These are phyloP conservation scores for Chromobotia macracanthus DNA, from an alignment of 2,797 vertebrate species.

Conservation along the genomic window DNA sequence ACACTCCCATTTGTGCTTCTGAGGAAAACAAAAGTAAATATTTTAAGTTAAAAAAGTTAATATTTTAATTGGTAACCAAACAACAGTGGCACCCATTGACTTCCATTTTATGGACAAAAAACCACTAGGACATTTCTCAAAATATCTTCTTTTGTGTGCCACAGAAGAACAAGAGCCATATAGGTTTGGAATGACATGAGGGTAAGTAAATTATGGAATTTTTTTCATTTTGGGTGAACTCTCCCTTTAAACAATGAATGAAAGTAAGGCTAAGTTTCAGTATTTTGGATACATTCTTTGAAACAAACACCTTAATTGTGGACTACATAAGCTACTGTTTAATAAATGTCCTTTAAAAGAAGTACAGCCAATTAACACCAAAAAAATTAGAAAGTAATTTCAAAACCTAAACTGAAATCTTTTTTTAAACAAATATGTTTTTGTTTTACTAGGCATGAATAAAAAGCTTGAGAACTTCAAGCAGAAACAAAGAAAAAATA, in stretches of 20 bases:
- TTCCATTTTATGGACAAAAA: no score
- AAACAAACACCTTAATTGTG: neutral
- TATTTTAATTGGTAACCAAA: no score
- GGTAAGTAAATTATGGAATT: no score
- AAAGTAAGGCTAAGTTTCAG: neutral
- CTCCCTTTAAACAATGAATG: neutral
- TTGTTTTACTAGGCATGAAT: neutral
- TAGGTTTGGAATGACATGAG: no score
- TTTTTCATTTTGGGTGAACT: no score
- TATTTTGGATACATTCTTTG: neutral
- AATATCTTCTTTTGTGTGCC: no score
- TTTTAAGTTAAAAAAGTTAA: no score
- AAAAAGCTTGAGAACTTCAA: neutral
- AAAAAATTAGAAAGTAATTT: neutral
- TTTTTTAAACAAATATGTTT: neutral
- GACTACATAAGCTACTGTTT: neutral
- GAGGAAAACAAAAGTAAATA: no score
- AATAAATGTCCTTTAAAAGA: neutral
- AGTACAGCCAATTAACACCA: neutral
- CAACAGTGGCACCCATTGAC: no score
- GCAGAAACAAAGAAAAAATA: constrained; percentile 30
- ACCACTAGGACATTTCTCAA: no score
- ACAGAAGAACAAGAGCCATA: no score
- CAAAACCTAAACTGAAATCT: neutral
- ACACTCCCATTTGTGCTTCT: no score